Conservation (phyloP, 2,888 invertebrate species). For the Pyrrhosoma nymphula region DNA sequence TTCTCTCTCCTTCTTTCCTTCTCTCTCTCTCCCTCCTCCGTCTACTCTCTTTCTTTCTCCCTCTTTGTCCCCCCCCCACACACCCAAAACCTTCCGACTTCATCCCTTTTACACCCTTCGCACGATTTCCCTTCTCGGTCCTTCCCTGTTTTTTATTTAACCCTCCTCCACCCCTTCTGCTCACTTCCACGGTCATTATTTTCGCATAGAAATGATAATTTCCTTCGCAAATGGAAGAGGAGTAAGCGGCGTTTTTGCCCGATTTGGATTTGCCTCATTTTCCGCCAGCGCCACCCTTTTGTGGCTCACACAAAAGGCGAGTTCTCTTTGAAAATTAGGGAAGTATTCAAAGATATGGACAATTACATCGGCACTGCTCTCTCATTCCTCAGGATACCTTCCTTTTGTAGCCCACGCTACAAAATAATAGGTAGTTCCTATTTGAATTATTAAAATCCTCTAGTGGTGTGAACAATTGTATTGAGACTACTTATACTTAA, state of each 20-base stretch:
- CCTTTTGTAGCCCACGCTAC: no score
- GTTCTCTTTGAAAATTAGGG: not conserved
- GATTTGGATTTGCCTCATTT: not conserved
- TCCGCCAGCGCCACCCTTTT: not conserved
- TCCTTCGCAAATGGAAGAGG: not conserved
- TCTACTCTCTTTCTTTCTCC: not conserved
- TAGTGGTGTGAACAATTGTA: no score
- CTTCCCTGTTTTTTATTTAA: not conserved
- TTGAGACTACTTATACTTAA: no score
- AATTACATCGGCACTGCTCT: not conserved
- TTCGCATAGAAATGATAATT: not conserved
- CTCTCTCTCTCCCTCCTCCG: not conserved
- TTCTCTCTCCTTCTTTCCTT: not conserved
- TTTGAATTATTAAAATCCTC: no score
- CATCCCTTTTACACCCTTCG: not conserved
- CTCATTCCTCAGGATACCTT: no score
- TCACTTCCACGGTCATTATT: not conserved
- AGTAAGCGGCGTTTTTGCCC: not conserved
- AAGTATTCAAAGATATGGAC: not conserved
- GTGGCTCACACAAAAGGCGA: not conserved
- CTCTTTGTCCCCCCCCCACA: not conserved
- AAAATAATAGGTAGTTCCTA: no score
- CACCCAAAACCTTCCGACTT: not conserved
- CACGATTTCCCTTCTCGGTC: not conserved
- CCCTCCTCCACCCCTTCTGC: not conserved